Percentiles rank a stretch among this genome's conserved stretches.
phyloP scores from a whole-genome alignment of 2,113 vertebrate species.

The Rhadina sibilatrix region DNA sequence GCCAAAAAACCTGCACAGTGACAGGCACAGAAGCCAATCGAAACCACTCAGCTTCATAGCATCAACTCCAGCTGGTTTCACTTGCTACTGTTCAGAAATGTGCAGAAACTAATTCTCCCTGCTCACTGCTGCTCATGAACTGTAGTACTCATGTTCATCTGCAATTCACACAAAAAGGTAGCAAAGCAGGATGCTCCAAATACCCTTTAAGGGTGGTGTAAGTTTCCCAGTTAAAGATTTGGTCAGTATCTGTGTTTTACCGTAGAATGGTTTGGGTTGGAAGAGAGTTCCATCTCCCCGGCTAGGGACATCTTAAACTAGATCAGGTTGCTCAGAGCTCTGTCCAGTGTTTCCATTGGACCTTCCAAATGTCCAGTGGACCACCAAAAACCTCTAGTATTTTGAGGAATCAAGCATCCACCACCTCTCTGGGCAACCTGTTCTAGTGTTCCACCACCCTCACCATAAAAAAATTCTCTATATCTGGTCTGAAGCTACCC shows the following conservation, averaged over 20 bases:
- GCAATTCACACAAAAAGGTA: not conserved
- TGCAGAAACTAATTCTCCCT: not conserved
- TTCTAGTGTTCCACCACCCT: not conserved
- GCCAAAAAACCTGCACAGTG: not conserved
- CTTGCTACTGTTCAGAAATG: not conserved
- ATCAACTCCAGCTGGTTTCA: not conserved
- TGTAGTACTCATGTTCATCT: not conserved
- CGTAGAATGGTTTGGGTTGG: not conserved
- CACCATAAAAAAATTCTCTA: rapidly evolving
- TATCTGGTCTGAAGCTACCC: not conserved
- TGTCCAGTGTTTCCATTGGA: rapidly evolving
- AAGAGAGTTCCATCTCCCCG: not conserved
- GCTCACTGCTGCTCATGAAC: not conserved
- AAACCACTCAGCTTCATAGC: not conserved
- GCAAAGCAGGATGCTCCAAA: not conserved
- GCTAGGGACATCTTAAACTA: not conserved
- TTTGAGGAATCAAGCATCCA: not conserved
- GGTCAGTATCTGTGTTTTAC: not conserved
- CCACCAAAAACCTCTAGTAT: not conserved
- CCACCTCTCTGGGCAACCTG: not conserved
- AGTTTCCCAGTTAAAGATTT: not conserved
- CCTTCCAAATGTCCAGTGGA: not conserved
- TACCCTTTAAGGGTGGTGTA: not conserved
- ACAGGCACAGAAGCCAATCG: not conserved
- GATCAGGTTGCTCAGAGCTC: not conserved